A percentile compares a stretch with the other conserved stretches of the same genome.
Conservation (phyloP, 2,888 invertebrate genomes). For the Clostera curtula region DNA sequence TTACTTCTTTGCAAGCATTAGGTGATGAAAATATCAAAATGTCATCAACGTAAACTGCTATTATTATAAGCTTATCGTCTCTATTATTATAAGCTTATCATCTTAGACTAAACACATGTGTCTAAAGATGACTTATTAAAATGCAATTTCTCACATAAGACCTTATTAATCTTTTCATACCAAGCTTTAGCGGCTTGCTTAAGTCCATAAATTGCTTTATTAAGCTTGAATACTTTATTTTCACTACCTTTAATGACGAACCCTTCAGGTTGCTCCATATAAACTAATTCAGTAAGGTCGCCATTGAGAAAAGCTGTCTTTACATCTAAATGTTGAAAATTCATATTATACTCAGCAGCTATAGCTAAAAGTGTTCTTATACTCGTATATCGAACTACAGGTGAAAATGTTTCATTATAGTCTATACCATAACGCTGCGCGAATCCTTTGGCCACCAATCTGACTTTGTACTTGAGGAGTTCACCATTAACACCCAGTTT, state of each 20-base stretch:
- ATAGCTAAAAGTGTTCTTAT: too few species aligned
- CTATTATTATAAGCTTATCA: background rate
- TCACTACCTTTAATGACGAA: background rate
- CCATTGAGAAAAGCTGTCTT: background rate
- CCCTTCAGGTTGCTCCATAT: background rate
- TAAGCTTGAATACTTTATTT: background rate
- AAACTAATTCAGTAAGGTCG: background rate
- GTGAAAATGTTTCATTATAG: too few species aligned
- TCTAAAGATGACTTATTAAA: background rate
- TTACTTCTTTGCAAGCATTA: background rate
- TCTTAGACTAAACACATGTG: background rate
- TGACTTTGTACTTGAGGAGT: too few species aligned
- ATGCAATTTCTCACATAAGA: background rate
- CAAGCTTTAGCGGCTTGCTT: background rate
- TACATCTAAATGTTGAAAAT: background rate
- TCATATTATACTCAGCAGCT: too few species aligned
- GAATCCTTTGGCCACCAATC: too few species aligned
- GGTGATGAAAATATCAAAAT: background rate
- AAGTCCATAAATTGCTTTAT: background rate
- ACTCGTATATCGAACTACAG: too few species aligned
- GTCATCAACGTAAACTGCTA: background rate
- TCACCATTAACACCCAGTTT: too few species aligned
- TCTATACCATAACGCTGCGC: too few species aligned
- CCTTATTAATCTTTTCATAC: background rate
- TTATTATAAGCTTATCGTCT: background rate